Percentiles rank a stretch among this genome's conserved stretches.
Evolutionary conservation across 2,888 invertebrate genomes (phyloP).

Genomic region (Monoplex corrugatus): DNA sequence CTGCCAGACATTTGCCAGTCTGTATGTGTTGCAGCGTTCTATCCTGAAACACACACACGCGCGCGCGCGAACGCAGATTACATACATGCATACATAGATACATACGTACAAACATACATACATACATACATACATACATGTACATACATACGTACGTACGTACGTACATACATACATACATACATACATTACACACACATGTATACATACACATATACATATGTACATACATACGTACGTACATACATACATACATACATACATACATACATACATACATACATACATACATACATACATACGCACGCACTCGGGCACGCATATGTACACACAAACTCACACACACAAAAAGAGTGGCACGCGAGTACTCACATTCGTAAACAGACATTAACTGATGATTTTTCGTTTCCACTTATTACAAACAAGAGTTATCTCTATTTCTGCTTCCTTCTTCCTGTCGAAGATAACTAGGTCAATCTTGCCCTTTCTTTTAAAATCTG

Average conservation of each 20-base stretch:
- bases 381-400: too few relatives aligned
- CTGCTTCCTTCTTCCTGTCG: too few relatives aligned
- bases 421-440: too few relatives aligned
- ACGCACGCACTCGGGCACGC: too few relatives aligned
- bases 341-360: too few relatives aligned
- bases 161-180: too few relatives aligned
- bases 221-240: not conserved
- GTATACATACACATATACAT: not conserved
- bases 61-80: not conserved
- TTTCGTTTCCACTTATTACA: too few relatives aligned
- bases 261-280: not conserved
- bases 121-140: conserved; percentile 3
- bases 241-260: not conserved
- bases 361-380: too few relatives aligned
- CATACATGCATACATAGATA: not conserved
- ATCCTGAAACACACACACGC: conserved; percentile 28
- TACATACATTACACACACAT: not conserved
- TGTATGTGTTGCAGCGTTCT: conserved; percentile 47
- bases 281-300: not conserved
- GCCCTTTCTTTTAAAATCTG: too few relatives aligned
- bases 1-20: conserved; percentile 43
- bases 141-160: too few relatives aligned
- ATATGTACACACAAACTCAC: too few relatives aligned
- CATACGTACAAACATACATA: not conserved
- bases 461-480: too few relatives aligned